Evolutionary conservation across 2,888 invertebrate species (phyloP), one percentile per base, ranked within the genome.

Genomic region (Parasteatoda lunata): DNA sequence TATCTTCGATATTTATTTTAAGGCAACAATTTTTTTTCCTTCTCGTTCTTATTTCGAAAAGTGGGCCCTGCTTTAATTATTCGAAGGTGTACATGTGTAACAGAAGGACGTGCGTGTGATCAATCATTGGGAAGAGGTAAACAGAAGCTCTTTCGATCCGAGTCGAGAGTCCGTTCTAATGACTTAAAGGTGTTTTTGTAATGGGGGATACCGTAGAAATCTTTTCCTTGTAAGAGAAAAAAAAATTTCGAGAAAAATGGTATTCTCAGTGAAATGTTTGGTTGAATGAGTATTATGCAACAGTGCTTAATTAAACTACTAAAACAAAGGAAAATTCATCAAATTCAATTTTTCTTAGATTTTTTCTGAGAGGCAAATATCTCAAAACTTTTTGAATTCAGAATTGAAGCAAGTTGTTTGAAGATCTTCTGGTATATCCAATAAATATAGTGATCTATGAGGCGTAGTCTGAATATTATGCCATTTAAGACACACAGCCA

Each of bases 41-140:
- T 15, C 13, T 66, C 77, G 51, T 49, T 30, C 59, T 75, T 11
- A 45, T 30, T 59, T 59, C 48, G 9, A 13, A 5, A 47, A 59
- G 30, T 6, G 8, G 45, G 65, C 45, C 66, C 77, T 65, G 64
- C 83, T 84, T 84, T 84, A 84, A 84, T 84, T 84, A 84, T 84
- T 84, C 77, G 76, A 65, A 71, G 77, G 77, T 77, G 83, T 84
- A 84, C 83, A 84, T 49, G 77, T 77, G 83, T 77, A 71, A 77
- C 77, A 72, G 83, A 66, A 71, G 77, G 81, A 81, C 81, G 77
- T 71, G 71, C 51, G 45, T 64, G 77, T 84, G 83, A 84, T 84
- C 83, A 84, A 84, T 84, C 83, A 84, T 75, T 77, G 51, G 45
- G 48, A 64, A 71, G 82, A 76, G 77, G 73, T 69, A 81, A 54